A percentile compares a stretch with the other conserved stretches of the same genome.
Evolutionary conservation across 2,797 vertebrate species (phyloP).

Genomic region (Sparidentex hasta): DNA sequence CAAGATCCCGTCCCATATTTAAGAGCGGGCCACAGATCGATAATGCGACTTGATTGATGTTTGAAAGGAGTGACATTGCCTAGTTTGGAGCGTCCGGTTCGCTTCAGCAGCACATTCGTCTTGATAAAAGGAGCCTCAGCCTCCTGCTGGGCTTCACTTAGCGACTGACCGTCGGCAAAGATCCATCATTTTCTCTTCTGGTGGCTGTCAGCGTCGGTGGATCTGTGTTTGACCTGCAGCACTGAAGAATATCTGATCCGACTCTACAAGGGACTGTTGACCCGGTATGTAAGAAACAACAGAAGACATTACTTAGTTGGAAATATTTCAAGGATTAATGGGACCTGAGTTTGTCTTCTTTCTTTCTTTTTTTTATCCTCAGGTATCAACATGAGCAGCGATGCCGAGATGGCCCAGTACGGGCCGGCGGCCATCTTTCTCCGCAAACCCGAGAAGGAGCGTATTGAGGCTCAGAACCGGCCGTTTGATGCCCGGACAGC

Average conservation of each 20-base stretch:
- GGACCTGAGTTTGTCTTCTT: background rate
- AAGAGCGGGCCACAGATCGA: constrained; percentile 41
- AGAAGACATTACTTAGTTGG: accelerated
- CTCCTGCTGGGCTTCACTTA: constrained; percentile 26
- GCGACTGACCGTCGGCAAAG: constrained; percentile 29
- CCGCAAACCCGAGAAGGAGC: constrained; percentile 88
- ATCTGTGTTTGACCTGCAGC: constrained; percentile 2
- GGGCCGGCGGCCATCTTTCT: constrained; percentile 88
- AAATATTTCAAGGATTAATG: background rate
- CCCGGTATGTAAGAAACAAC: constrained; percentile 21
- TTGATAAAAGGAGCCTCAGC: constrained; percentile 66
- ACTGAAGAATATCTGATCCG: background rate
- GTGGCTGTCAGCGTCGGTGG: background rate
- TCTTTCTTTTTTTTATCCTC: background rate
- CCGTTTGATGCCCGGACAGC: constrained; percentile 91
- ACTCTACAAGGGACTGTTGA: background rate
- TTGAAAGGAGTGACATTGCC: constrained; percentile 68
- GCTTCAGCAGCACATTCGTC: constrained; percentile 41
- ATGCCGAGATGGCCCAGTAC: constrained; percentile 85
- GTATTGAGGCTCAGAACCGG: constrained; percentile 89
- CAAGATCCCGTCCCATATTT: constrained; percentile 53
- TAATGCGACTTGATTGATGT: constrained; percentile 72
- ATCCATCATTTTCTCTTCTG: background rate
- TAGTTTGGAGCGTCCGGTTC: constrained; percentile 64
- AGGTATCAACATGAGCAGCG: constrained; percentile 69